Conservation (phyloP, 2,888 invertebrate genomes). For the Teleogryllus oceanicus region DNA sequence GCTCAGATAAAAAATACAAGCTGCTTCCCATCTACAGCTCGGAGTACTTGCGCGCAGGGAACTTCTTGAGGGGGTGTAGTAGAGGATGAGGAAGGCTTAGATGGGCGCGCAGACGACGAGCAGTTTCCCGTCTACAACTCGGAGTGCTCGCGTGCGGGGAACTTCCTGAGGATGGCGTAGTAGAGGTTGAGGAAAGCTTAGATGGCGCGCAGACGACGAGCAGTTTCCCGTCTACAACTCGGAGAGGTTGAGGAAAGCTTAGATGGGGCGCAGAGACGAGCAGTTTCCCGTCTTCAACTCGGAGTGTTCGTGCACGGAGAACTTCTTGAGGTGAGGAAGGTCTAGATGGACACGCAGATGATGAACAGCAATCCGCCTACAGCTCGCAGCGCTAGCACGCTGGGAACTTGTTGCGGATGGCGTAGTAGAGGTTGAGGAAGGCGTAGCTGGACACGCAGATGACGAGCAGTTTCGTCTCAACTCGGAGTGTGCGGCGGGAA, state of each 20-base stretch:
- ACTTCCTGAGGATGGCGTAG: slow-evolving; percentile 77
- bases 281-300: slow-evolving; percentile 55
- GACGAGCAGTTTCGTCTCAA: slow-evolving; percentile 67
- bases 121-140: slow-evolving; percentile 58
- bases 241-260: slow-evolving; percentile 53
- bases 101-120: no score
- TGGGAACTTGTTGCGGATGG: slow-evolving; percentile 78
- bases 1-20: no score
- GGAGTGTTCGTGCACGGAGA: no score
- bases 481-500: slow-evolving; percentile 74
- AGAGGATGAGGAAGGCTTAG: slow-evolving; percentile 71
- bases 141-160: slow-evolving; percentile 68
- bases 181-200: slow-evolving; percentile 84
- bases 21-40: slow-evolving; percentile 58
- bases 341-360: slow-evolving; percentile 70
- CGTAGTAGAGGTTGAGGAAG: slow-evolving; percentile 76
- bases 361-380: slow-evolving; percentile 55
- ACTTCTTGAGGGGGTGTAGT: slow-evolving; percentile 74
- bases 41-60: slow-evolving; percentile 68
- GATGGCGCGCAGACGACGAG: slow-evolving; percentile 74
- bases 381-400: slow-evolving; percentile 71
- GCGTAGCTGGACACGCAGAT: slow-evolving; percentile 79
- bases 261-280: no score
- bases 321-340: slow-evolving; percentile 53
- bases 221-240: slow-evolving; percentile 70